Evolutionary conservation across 35 echinoderm and acorn worm genomes (phyloP), one percentile per base, ranked within the genome.

Genomic region (Strongylocentrotus purpuratus): DNA sequence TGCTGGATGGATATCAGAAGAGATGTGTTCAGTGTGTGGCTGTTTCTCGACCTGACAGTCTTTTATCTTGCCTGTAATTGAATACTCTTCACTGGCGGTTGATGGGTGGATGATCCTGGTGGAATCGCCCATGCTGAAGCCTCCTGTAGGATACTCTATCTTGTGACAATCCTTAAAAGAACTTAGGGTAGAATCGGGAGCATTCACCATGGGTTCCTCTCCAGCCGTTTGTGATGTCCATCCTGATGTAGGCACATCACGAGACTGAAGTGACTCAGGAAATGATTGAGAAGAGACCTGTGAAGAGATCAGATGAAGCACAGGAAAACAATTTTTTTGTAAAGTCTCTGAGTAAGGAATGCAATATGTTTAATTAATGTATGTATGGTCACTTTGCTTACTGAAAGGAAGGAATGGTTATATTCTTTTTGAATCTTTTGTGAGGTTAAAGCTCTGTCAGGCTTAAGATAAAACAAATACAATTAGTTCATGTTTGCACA

Each of bases 151-250:
- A 78, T 78, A n/a, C 22, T 78, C 65, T 15, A 89, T 89, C 32
- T 46, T 45, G 33, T 89, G 87, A 46, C 25, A 89, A 31, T 89
- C 87, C 87, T 89, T 89, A 31, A 89, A 89, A 89, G 32, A 89
- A 46, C 33, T 89, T 33, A 89, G 25, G 9, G 33, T 41, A 2
- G 87, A 89, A 89, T 89, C 87, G 7, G 87, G 33, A 15, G 12
- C 33, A 46, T 18, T 17, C 11, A 13, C 32, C 33, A 89, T 4
- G 33, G 65, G 20, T 22, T 78, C 65, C 61, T 71, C 61, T 3
- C 28, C 65, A 78, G 25, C 28, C n/a, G 22, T n/a, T 28, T 78
- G 65, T 78, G n/a, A 78, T 78, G 65, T 78, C 65, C 65, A 78
- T n/a, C 20, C 15, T n/a, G 4, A n/a, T 4, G 65, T 5, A 78